Evolutionary conservation across 2,888 invertebrate genomes (phyloP).

Genomic region (Hedychridium roseum): DNA sequence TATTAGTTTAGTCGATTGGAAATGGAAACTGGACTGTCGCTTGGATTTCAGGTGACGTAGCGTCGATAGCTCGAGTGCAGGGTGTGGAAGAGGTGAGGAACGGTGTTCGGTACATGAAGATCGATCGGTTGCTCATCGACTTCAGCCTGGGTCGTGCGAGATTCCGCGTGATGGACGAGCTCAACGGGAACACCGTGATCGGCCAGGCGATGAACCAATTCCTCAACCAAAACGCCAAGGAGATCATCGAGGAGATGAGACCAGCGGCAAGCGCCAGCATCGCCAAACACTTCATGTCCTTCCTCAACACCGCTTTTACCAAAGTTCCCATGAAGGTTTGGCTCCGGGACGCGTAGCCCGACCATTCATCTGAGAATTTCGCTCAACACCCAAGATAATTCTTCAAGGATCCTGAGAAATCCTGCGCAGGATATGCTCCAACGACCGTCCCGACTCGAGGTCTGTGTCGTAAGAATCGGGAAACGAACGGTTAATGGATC

Average conservation of each 20-base stretch:
- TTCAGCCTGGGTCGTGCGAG: constrained; percentile 75
- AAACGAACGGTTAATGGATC: too few species aligned
- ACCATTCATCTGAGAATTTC: too few species aligned
- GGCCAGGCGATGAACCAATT: constrained; percentile 88
- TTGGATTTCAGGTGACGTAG: constrained; percentile 75
- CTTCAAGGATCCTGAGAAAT: too few species aligned
- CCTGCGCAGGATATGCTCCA: too few species aligned
- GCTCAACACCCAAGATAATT: too few species aligned
- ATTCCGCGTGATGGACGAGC: constrained; percentile 76
- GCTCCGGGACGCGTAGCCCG: constrained; percentile 64
- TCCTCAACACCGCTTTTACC: constrained; percentile 77
- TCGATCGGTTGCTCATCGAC: constrained; percentile 74
- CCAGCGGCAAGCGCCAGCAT: constrained; percentile 78
- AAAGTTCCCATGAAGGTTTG: constrained; percentile 77
- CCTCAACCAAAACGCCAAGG: constrained; percentile 80
- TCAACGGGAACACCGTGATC: constrained; percentile 80
- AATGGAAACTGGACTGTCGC: background rate
- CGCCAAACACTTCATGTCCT: constrained; percentile 76
- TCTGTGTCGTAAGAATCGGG: too few species aligned
- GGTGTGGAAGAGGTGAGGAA: constrained; percentile 73
- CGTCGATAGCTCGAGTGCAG: constrained; percentile 75
- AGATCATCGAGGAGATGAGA: constrained; percentile 84
- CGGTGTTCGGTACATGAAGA: constrained; percentile 73
- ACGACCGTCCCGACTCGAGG: too few species aligned
- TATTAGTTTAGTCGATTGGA: background rate